These are phyloP conservation scores for Meghimatium bilineatum DNA, from an alignment of 2,888 invertebrate species.

Conservation along the genomic window DNA sequence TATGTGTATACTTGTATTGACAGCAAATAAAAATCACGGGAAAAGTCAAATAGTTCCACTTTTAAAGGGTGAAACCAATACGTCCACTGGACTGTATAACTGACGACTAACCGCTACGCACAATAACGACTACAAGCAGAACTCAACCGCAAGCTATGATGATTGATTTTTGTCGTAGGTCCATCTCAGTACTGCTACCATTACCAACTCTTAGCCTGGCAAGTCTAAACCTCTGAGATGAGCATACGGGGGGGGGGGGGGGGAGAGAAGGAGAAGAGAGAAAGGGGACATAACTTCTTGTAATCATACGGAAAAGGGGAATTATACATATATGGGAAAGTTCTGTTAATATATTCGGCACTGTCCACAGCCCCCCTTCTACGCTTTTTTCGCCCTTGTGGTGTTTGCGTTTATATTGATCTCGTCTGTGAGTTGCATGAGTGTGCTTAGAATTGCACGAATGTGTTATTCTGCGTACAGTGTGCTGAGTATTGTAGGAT, in stretches of 20 bases:
- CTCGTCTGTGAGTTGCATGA: neutral
- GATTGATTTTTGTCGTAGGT: constrained; percentile 1
- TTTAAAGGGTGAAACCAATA: too few relatives aligned
- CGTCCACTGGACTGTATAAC: too few relatives aligned
- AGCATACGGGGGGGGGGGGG: too few relatives aligned
- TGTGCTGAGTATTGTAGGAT: neutral
- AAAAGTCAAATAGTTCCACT: too few relatives aligned
- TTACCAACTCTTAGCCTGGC: neutral
- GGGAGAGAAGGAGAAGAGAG: too few relatives aligned
- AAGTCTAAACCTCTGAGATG: neutral
- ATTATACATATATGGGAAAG: neutral
- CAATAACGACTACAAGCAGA: neutral
- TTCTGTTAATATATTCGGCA: neutral
- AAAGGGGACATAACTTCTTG: neutral
- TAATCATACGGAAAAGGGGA: neutral
- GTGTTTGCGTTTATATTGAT: neutral
- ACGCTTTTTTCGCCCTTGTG: neutral
- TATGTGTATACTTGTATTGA: too few relatives aligned
- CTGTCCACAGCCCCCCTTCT: neutral
- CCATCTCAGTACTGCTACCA: neutral
- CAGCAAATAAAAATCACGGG: too few relatives aligned
- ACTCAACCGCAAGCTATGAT: neutral
- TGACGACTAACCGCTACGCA: neutral
- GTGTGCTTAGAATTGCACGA: neutral
- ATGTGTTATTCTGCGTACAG: too few relatives aligned